Conservation (phyloP, 1,140 invertebrate species). For the Ceratosolen solmsi region DNA sequence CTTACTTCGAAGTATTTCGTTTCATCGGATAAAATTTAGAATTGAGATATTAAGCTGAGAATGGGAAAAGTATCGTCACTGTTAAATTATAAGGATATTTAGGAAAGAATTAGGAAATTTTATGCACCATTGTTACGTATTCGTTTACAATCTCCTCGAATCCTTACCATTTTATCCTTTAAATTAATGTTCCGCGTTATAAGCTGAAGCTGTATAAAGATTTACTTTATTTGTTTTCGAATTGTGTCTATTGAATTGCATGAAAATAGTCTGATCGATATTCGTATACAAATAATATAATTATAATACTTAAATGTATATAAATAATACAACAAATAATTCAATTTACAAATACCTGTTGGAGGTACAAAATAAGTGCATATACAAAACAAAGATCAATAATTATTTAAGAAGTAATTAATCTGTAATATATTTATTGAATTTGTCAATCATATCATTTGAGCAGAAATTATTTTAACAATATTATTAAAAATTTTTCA, state of each 20-base stretch:
- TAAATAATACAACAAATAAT: background rate
- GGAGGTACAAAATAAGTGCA: background rate
- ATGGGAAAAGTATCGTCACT: background rate
- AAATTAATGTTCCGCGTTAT: background rate
- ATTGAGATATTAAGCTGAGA: background rate
- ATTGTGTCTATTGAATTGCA: slow-evolving; percentile 4
- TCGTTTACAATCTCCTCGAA: background rate
- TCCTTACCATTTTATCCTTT: slow-evolving; percentile 5
- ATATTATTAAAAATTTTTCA: no score
- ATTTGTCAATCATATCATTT: no score
- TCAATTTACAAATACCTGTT: background rate
- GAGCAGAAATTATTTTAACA: no score
- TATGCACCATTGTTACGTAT: no score
- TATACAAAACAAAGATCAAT: background rate
- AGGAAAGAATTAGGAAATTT: background rate
- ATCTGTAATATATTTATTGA: background rate
- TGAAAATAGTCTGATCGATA: background rate
- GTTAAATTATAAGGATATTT: background rate
- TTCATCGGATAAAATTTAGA: background rate
- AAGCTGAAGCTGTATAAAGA: background rate
- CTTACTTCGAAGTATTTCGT: background rate
- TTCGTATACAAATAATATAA: no score
- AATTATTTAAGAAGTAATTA: background rate
- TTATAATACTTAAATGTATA: no score
- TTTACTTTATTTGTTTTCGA: background rate